Evolutionary conservation across 2,113 vertebrate genomes (phyloP).

Genomic region (Thalassarche chlororhynchos): DNA sequence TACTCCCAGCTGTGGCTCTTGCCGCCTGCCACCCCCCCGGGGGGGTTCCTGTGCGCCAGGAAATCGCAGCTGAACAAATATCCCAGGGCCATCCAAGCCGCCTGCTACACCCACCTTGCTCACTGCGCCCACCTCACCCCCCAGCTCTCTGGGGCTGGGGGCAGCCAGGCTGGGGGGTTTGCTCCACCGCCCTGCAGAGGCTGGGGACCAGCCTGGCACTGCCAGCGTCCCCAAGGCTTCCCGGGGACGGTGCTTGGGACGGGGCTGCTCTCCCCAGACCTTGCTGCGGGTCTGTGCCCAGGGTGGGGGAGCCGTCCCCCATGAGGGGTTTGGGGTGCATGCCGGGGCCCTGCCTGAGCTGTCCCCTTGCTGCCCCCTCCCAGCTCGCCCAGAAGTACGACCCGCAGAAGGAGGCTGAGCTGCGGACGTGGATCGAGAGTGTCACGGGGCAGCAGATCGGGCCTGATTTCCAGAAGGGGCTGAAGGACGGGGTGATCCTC

Average conservation of each 20-base stretch:
- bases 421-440: conserved; percentile 89
- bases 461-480: conserved; percentile 91
- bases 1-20: neutral
- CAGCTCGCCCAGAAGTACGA: conserved; percentile 96
- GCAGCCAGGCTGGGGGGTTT: neutral
- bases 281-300: fast-evolving
- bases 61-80: neutral
- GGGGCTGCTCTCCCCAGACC: neutral
- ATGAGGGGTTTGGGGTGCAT: fast-evolving
- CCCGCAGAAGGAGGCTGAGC: conserved; percentile 87
- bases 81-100: fast-evolving
- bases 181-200: neutral
- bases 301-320: neutral
- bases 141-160: neutral
- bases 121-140: neutral
- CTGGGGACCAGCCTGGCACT: neutral
- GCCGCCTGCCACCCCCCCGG: too few species aligned
- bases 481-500: conserved; percentile 88
- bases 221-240: neutral
- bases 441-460: conserved; percentile 83
- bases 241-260: fast-evolving
- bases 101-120: neutral
- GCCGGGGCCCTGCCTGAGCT: neutral
- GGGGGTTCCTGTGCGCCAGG: neutral
- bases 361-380: neutral